Conservation (phyloP, 2,888 invertebrate species). For the Pharmacophagus antenor region DNA sequence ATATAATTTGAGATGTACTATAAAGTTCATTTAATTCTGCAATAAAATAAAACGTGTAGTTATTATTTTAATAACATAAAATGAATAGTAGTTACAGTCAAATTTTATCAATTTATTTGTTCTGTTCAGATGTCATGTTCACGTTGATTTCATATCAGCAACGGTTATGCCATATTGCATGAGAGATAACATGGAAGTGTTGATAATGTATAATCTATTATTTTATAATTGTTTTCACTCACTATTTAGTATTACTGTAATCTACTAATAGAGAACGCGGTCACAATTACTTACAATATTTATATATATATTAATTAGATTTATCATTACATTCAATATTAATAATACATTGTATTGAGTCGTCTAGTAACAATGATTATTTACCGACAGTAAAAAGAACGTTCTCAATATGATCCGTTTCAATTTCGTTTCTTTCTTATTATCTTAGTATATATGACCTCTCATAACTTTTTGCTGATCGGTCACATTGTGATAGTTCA, state of each 20-base stretch:
- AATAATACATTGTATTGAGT: no score
- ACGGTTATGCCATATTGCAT: conserved; percentile 17
- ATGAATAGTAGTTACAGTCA: not conserved
- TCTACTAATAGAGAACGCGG: not conserved
- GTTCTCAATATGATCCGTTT: no score
- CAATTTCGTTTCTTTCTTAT: no score
- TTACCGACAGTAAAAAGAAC: no score
- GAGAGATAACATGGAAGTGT: not conserved
- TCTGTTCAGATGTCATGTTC: not conserved
- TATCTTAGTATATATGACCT: no score
- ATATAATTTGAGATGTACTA: not conserved
- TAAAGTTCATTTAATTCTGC: no score
- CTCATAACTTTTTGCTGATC: no score
- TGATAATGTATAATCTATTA: not conserved
- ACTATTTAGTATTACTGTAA: not conserved
- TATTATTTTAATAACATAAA: not conserved
- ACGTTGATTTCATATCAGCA: conserved; percentile 12
- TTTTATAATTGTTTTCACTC: not conserved
- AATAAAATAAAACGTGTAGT: not conserved
- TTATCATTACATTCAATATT: no score
- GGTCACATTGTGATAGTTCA: no score
- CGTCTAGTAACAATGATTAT: no score
- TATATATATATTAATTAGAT: no score
- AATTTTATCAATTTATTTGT: conserved; percentile 4
- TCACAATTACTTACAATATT: no score